These are phyloP conservation scores for Chroicocephalus ridibundus DNA, from an alignment of 2,113 vertebrate genomes.

Conservation along the genomic window DNA sequence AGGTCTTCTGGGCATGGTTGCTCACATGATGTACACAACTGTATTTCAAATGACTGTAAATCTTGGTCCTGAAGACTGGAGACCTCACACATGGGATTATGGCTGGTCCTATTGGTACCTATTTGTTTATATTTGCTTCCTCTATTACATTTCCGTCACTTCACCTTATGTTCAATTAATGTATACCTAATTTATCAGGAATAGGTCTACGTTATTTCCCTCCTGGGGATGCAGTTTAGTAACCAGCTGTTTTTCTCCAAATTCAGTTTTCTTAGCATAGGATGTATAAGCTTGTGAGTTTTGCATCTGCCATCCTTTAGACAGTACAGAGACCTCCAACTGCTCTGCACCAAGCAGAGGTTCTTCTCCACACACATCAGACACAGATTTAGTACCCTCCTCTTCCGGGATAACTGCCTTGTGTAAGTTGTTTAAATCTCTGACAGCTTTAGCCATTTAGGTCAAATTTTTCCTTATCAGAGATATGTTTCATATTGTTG, in stretches of 20 bases:
- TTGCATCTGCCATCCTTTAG: background rate
- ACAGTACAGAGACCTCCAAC: background rate
- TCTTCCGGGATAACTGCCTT: background rate
- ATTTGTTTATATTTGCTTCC: background rate
- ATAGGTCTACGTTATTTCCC: background rate
- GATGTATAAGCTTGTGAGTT: background rate
- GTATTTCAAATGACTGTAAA: slow-evolving; percentile 97
- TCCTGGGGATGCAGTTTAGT: background rate
- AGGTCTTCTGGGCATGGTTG: slow-evolving; percentile 97
- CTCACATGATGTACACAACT: slow-evolving; percentile 99
- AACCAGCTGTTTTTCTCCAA: background rate
- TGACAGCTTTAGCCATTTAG: background rate
- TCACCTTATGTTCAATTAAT: background rate
- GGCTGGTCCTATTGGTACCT: slow-evolving; percentile 96
- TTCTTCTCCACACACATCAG: background rate
- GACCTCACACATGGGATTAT: slow-evolving; percentile 96
- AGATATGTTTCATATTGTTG: background rate
- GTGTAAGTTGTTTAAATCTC: background rate
- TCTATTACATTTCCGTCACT: background rate
- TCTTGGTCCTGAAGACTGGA: slow-evolving; percentile 97
- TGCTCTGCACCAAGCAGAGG: background rate
- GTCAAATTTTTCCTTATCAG: background rate
- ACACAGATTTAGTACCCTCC: background rate
- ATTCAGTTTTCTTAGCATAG: background rate
- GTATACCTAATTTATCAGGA: background rate